phyloP scores from a whole-genome alignment of 2,797 vertebrate genomes.

The Schizopygopsis malacanthus region DNA sequence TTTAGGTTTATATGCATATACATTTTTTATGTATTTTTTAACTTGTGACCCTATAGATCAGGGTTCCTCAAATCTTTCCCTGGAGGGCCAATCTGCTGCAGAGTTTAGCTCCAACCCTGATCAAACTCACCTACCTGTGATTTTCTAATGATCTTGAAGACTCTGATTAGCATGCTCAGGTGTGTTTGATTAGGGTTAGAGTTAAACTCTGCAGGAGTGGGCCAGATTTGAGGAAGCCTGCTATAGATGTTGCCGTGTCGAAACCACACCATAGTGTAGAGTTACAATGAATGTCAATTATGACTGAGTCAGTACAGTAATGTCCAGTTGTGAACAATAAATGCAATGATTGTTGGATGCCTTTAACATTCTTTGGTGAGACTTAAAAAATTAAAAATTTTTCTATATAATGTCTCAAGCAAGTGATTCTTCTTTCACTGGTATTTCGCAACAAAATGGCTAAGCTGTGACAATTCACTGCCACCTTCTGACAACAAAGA shows the following conservation, averaged over 20 bases:
- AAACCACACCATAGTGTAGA: slow-evolving; percentile 55
- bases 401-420: background rate
- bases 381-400: background rate
- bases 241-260: slow-evolving; percentile 53
- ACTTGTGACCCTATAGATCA: slow-evolving; percentile 37
- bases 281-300: slow-evolving; percentile 56
- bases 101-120: no score
- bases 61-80: no score
- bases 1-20: slow-evolving; percentile 55
- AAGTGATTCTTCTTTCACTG: background rate
- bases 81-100: no score
- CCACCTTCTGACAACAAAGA: slow-evolving; percentile 15
- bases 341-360: slow-evolving; percentile 56
- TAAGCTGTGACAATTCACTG: slow-evolving; percentile 20
- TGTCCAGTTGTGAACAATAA: slow-evolving; percentile 59
- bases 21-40: slow-evolving; percentile 55
- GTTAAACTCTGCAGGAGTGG: no score
- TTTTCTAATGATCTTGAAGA: no score
- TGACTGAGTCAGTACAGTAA: slow-evolving; percentile 58
- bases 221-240: no score
- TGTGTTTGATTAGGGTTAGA: no score
- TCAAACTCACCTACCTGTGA: no score
- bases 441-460: slow-evolving; percentile 12
- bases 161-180: no score
- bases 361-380: slow-evolving; percentile 57